Conservation (phyloP, 2,888 invertebrate species). For the Pseudococcus jackbeardsleyi region DNA sequence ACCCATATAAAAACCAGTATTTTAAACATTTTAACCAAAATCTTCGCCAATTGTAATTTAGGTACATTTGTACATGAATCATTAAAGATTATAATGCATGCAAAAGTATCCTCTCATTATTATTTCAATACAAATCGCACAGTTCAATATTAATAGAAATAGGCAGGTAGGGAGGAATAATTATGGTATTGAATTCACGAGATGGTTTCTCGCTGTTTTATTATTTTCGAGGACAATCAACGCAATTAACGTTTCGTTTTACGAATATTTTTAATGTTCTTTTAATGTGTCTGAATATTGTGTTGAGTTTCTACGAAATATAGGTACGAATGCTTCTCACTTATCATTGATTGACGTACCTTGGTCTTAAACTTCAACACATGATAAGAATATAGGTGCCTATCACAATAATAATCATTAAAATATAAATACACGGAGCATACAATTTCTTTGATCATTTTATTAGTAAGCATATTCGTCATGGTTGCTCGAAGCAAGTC, state of each 20-base stretch:
- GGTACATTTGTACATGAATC: neutral
- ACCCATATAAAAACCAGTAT: conserved; percentile 19
- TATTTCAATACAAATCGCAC: neutral
- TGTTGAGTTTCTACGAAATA: neutral
- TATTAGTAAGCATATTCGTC: neutral
- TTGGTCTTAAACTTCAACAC: neutral
- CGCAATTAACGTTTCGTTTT: neutral
- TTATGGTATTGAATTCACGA: too few relatives aligned
- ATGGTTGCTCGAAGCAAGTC: neutral
- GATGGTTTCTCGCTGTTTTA: too few relatives aligned
- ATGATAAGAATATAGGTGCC: neutral
- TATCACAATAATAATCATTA: neutral
- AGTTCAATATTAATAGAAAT: neutral
- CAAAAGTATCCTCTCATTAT: neutral
- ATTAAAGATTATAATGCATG: neutral
- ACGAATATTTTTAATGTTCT: neutral
- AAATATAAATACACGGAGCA: neutral
- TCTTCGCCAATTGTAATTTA: neutral
- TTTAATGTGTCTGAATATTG: neutral
- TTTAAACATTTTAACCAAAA: neutral
- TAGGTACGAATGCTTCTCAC: too few relatives aligned
- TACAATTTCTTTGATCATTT: neutral
- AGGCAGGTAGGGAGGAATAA: neutral
- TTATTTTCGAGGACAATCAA: neutral
- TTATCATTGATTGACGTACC: neutral